Evolutionary conservation across 2,888 invertebrate species (phyloP).

Genomic region (Operophtera brumata): DNA sequence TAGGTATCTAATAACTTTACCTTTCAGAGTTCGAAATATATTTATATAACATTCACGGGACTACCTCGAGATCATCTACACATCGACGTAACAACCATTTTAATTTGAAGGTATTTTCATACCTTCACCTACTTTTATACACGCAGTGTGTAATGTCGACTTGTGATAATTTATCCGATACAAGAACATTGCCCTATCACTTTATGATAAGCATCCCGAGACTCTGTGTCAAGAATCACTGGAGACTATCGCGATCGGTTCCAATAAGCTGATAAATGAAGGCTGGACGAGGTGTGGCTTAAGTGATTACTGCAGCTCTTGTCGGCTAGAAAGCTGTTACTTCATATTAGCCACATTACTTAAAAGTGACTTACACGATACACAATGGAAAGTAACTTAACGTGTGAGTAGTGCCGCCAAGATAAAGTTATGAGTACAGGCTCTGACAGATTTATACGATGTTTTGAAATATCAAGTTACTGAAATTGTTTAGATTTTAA

Average conservation of each 20-base stretch:
- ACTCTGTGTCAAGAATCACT: slow-evolving; percentile 25
- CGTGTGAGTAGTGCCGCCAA: slow-evolving; percentile 6
- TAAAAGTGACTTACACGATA: slow-evolving; percentile 17
- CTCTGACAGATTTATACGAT: neutral
- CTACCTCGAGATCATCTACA: too few relatives aligned
- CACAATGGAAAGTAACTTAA: slow-evolving; percentile 19
- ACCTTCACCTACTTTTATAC: too few relatives aligned
- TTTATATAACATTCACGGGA: too few relatives aligned
- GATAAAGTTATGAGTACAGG: slow-evolving; percentile 8
- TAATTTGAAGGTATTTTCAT: too few relatives aligned
- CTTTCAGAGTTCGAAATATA: too few relatives aligned
- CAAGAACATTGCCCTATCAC: slow-evolving; percentile 12
- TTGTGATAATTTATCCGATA: slow-evolving; percentile 30
- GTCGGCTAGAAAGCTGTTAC: slow-evolving; percentile 39
- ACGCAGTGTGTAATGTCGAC: neutral
- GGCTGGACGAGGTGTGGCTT: slow-evolving; percentile 61
- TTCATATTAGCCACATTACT: slow-evolving; percentile 29
- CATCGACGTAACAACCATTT: too few relatives aligned
- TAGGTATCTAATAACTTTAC: too few relatives aligned
- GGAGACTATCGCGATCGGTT: slow-evolving; percentile 50
- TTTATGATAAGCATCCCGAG: slow-evolving; percentile 14
- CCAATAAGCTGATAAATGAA: slow-evolving; percentile 67
- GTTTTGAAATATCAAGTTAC: neutral
- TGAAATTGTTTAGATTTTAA: neutral
- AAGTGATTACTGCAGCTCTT: slow-evolving; percentile 78